Base-by-base conservation (phyloP, 2,888 invertebrate species). In the Phyllotreta cruciferae region DNA sequence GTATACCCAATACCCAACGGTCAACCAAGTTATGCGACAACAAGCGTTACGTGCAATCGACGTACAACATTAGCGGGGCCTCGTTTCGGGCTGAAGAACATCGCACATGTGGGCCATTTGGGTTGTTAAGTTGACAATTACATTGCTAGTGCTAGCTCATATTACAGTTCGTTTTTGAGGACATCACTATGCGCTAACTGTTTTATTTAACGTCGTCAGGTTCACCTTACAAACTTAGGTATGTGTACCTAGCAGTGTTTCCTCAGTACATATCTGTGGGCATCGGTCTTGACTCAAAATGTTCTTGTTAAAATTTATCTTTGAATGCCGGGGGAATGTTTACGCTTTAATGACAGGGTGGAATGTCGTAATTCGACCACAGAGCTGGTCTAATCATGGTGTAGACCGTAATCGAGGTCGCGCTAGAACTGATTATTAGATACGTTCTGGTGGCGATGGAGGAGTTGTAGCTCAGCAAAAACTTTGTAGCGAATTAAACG, bases 241-340 rank as follows among this genome's bases (percentile, higher is more conserved):
- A 24, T 24, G n/a, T n/a, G n/a, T n/a, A n/a, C n/a, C n/a, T n/a
- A 24, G 24, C 4, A 4, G 24, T 24, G 24, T 24, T 24, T 24
- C 24, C 24, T 24, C 4, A 24, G 24, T 24, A 24, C 24, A 24
- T 24, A 24, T 24, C 24, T 24, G 24, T 24, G 24, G 24, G 24
- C 24, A 24, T 24, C 24, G 24, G 4, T 1, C 24, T 24, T 24
- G 24, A 24, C 47, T 47, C 9, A 14, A 47, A 47, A 47, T 14
- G 14, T 47, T 47, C 47, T 24, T 47, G 47, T n/a, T 24, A 47
- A 47, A 47, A 47, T 47, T 47, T 47, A 47, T 47, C 47, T 14
- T 47, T 47, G 47, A 47, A 47, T 47, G 47, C 34, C 7, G 5
- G 47, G 24, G n/a, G 24, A 14, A 47, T 47, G 34, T n/a, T 11